Evolutionary conservation across 2,797 vertebrate genomes (phyloP).

Genomic region (Phrynocephalus forsythii): DNA sequence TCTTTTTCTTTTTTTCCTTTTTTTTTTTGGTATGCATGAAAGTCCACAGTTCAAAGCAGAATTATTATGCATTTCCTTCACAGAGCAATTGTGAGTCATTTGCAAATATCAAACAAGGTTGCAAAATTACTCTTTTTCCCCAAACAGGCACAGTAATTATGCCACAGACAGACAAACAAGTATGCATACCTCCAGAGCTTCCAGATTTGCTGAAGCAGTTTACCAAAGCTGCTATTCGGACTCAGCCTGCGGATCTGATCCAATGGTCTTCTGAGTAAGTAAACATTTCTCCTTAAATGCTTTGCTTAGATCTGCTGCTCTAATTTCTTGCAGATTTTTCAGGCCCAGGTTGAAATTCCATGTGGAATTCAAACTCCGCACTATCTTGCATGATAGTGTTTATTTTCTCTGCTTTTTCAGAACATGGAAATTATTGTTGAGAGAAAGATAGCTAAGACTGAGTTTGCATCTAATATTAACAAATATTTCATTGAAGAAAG

Average conservation of each 20-base stretch:
- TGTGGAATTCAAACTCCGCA: neutral
- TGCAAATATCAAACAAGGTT: neutral
- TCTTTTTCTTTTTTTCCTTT: too few relatives aligned
- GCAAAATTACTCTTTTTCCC: slow-evolving; percentile 22
- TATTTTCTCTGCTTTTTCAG: neutral
- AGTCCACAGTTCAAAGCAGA: neutral
- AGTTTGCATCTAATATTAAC: too few relatives aligned
- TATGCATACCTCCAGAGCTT: slow-evolving; percentile 74
- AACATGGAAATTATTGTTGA: neutral
- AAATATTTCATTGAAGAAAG: too few relatives aligned
- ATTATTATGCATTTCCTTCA: neutral
- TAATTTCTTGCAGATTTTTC: neutral
- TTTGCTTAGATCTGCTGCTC: neutral
- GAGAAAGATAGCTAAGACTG: neutral
- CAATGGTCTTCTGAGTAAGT: slow-evolving; percentile 75
- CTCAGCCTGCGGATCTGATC: slow-evolving; percentile 74
- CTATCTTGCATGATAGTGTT: neutral
- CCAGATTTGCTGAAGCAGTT: slow-evolving; percentile 77
- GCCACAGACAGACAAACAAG: slow-evolving; percentile 65
- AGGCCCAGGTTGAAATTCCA: neutral
- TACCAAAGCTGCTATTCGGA: slow-evolving; percentile 76
- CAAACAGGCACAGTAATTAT: slow-evolving; percentile 66
- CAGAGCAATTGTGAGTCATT: neutral
- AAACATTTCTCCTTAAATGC: neutral
- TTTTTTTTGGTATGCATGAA: too few relatives aligned